Evolutionary conservation across 2,113 vertebrate genomes (phyloP).

Genomic region (Nibea coibor): DNA sequence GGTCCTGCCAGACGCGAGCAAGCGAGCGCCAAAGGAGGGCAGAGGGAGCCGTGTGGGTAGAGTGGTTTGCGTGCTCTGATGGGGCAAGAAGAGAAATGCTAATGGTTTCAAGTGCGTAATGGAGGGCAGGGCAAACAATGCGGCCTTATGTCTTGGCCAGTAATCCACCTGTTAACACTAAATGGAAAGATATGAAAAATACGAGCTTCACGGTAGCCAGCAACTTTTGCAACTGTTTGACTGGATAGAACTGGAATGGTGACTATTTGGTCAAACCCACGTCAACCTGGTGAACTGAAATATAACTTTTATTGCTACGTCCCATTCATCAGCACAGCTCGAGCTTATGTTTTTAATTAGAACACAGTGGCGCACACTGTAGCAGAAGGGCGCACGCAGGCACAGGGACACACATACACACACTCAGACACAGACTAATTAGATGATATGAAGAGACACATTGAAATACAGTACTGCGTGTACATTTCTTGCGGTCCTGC

Average conservation of each 20-base stretch:
- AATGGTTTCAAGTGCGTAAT: conserved; percentile 48
- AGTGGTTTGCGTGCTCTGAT: conserved; percentile 11
- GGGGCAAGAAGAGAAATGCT: conserved; percentile 20
- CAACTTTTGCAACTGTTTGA: neutral
- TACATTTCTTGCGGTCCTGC: neutral
- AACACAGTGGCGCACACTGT: neutral
- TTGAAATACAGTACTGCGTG: neutral
- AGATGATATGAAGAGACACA: neutral
- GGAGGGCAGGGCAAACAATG: conserved; percentile 44
- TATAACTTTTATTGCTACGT: neutral
- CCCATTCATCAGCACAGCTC: neutral
- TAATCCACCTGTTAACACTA: conserved; percentile 9
- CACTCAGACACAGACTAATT: neutral
- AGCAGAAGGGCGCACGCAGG: too few species aligned
- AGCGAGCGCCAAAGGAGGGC: conserved; percentile 35
- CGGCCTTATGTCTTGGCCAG: conserved; percentile 31
- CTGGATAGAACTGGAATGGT: conserved; percentile 20
- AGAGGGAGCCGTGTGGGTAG: neutral
- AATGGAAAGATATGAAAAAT: conserved; percentile 27
- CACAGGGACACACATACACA: neutral
- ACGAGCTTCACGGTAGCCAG: neutral
- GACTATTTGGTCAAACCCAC: neutral
- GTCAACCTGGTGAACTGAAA: conserved; percentile 3
- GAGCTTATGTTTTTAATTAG: neutral
- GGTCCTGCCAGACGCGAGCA: conserved; percentile 33